A percentile compares a stretch with the other conserved stretches of the same genome.
These are phyloP conservation scores for Riparia riparia DNA, from an alignment of 2,113 vertebrate genomes.

Conservation along the genomic window DNA sequence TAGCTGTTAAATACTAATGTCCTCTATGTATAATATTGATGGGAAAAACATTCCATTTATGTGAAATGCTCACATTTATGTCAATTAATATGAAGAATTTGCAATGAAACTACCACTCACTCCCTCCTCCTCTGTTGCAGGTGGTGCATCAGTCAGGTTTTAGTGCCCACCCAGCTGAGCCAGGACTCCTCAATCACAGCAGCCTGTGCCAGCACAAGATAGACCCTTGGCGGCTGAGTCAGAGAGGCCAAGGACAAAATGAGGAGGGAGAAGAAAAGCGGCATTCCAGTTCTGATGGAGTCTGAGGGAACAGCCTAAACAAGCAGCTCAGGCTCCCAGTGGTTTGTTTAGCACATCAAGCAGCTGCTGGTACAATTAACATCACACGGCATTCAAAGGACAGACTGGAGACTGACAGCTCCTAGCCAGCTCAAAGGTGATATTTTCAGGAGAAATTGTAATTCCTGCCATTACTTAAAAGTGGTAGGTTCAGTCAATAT, in stretches of 20 bases:
- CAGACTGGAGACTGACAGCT: background rate
- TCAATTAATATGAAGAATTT: conserved; percentile 5
- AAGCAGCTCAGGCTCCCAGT: background rate
- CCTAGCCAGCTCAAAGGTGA: background rate
- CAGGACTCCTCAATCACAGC: background rate
- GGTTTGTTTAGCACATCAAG: conserved; percentile 14
- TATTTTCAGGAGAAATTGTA: background rate
- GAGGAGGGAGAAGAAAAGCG: background rate
- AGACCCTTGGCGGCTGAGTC: background rate
- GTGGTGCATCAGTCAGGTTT: background rate
- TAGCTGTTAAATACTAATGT: background rate
- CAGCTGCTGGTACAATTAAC: background rate
- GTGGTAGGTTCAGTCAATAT: conserved; percentile 22
- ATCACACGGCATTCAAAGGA: background rate
- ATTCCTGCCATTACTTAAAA: conserved; percentile 37
- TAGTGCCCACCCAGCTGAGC: background rate
- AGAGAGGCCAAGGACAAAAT: background rate
- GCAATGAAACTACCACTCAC: background rate
- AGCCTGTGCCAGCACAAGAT: background rate
- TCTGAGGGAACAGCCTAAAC: background rate
- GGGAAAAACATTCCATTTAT: background rate
- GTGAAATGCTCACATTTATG: background rate
- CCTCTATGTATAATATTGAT: background rate
- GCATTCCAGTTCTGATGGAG: background rate
- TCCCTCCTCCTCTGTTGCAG: background rate